Conservation (phyloP, 2,113 vertebrate genomes). For the Perca flavescens region DNA sequence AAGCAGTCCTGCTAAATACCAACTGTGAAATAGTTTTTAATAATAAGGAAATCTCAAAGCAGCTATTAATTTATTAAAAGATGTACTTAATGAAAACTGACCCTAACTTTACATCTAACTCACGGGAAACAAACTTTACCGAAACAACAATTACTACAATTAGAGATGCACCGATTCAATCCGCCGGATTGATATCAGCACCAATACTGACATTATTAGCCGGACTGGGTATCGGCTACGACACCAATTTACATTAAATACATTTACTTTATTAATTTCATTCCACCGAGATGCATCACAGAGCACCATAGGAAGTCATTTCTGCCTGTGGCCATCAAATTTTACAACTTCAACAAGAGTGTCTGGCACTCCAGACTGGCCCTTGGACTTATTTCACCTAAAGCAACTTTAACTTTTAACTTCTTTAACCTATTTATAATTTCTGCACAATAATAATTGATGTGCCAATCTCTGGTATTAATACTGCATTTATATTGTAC, state of each 20-base stretch:
- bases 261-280: not conserved
- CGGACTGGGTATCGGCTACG: not conserved
- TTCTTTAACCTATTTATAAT: no score
- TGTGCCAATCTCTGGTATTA: no score
- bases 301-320: no score
- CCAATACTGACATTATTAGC: not conserved
- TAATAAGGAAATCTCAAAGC: not conserved
- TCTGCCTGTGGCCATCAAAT: no score
- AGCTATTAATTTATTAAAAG: slow-evolving; percentile 6
- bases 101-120: not conserved
- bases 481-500: no score
- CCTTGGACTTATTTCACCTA: no score
- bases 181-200: not conserved
- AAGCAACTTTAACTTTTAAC: no score
- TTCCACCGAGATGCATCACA: no score
- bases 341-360: no score
- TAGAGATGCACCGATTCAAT: not conserved
- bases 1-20: not conserved
- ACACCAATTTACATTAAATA: not conserved
- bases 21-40: not conserved
- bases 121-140: not conserved
- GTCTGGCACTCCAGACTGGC: no score
- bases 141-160: not conserved
- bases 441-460: no score
- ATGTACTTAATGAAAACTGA: not conserved